These are phyloP conservation scores for Caenorhabditis sulstoni DNA, from an alignment of 2,888 invertebrate species.

Conservation along the genomic window DNA sequence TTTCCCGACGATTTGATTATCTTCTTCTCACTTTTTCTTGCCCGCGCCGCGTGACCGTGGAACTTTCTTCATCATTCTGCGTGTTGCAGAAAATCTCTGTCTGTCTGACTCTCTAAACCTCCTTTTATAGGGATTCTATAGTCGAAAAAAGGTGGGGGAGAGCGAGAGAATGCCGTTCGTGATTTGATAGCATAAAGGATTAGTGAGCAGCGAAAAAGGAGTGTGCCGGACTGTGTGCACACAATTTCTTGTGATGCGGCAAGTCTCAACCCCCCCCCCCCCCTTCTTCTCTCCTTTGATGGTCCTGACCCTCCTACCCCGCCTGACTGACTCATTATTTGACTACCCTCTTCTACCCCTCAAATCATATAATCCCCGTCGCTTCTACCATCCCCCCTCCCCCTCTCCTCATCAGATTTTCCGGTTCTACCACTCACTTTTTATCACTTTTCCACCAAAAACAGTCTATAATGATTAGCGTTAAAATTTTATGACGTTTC, in stretches of 20 bases:
- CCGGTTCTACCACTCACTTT: slow-evolving; percentile 23
- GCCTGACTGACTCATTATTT: slow-evolving; percentile 48
- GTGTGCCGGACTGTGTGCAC: slow-evolving; percentile 16
- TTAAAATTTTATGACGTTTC: slow-evolving; percentile 20
- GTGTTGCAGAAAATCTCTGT: slow-evolving; percentile 11
- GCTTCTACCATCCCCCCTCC: not conserved
- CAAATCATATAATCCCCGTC: slow-evolving; percentile 30
- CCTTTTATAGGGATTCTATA: not conserved
- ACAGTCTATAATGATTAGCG: slow-evolving; percentile 54
- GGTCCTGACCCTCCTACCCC: slow-evolving; percentile 39
- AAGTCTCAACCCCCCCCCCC: slow-evolving; percentile 9
- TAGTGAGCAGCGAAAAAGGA: slow-evolving; percentile 9
- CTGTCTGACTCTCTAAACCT: slow-evolving; percentile 34
- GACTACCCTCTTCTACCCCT: slow-evolving; percentile 12
- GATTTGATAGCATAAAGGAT: slow-evolving; percentile 53
- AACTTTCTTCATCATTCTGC: slow-evolving; percentile 24
- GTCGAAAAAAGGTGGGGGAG: not conserved
- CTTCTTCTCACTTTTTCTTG: slow-evolving; percentile 47
- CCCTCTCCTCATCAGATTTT: slow-evolving; percentile 2
- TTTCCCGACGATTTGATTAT: slow-evolving; percentile 50
- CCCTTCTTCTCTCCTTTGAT: slow-evolving; percentile 27
- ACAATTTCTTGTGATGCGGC: slow-evolving; percentile 26
- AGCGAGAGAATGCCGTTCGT: slow-evolving; percentile 9
- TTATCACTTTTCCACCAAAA: slow-evolving; percentile 43
- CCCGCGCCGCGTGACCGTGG: slow-evolving; percentile 11